These are phyloP conservation scores for Pegoplata infirma DNA, from an alignment of 2,888 invertebrate genomes.

Conservation along the genomic window DNA sequence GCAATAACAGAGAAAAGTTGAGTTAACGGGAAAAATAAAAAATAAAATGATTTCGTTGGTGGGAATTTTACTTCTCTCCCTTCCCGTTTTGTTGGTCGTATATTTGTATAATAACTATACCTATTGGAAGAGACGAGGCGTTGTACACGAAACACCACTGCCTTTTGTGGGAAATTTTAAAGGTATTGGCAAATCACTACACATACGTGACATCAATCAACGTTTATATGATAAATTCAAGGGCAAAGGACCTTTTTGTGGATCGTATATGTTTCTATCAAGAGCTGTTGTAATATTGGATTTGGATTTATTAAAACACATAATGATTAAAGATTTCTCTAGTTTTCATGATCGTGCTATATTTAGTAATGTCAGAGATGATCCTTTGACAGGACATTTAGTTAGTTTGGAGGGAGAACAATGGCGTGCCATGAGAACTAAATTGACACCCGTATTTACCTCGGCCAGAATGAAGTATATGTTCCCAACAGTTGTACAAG, in stretches of 20 bases:
- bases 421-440: conserved; percentile 78
- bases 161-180: conserved; percentile 68
- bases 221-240: conserved; percentile 66
- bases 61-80: conserved; percentile 1
- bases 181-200: conserved; percentile 62
- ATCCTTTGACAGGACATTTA: conserved; percentile 74
- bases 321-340: conserved; percentile 74
- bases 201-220: conserved; percentile 67
- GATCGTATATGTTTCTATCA: conserved; percentile 68
- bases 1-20: background rate
- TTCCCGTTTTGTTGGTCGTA: background rate
- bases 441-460: conserved; percentile 79
- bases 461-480: conserved; percentile 79
- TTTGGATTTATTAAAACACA: conserved; percentile 71
- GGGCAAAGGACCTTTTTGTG: conserved; percentile 65
- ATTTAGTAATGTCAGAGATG: conserved; percentile 72
- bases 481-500: conserved; percentile 68
- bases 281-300: conserved; percentile 68
- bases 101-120: conserved; percentile 45
- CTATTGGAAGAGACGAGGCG: conserved; percentile 65
- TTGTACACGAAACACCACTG: conserved; percentile 56
- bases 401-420: conserved; percentile 74
- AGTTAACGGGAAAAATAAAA: no score
- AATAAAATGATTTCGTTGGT: background rate
- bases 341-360: conserved; percentile 75